Percentiles rank a stretch among this genome's conserved stretches.
These are phyloP conservation scores for Lasioglossum figueresi DNA, from an alignment of 2,888 invertebrate genomes.

Conservation along the genomic window DNA sequence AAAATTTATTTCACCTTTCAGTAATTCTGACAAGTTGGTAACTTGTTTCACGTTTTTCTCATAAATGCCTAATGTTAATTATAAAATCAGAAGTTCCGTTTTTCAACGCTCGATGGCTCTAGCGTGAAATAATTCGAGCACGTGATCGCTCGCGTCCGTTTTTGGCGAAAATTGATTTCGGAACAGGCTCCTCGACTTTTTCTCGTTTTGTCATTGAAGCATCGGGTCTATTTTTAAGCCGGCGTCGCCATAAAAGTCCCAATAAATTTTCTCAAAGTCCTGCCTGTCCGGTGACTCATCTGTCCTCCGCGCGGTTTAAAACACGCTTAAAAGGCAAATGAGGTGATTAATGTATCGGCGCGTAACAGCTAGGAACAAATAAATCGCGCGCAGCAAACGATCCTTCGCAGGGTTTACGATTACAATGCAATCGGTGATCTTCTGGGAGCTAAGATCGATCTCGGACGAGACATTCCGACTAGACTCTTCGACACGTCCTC, in stretches of 20 bases:
- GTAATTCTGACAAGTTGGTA: no score
- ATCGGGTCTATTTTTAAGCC: slow-evolving; percentile 40
- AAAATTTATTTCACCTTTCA: no score
- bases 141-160: background rate
- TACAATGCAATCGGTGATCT: slow-evolving; percentile 13
- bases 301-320: slow-evolving; percentile 39
- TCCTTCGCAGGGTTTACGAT: background rate
- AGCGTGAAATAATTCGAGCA: background rate
- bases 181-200: background rate
- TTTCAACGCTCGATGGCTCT: background rate
- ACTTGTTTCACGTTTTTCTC: no score
- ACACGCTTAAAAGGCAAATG: slow-evolving; percentile 53
- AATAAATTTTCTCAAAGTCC: slow-evolving; percentile 45
- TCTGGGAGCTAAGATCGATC: slow-evolving; percentile 4
- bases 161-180: background rate
- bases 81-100: background rate
- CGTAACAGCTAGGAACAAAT: slow-evolving; percentile 35
- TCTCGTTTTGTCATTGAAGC: slow-evolving; percentile 34
- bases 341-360: slow-evolving; percentile 48
- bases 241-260: slow-evolving; percentile 43
- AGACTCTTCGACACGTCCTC: background rate
- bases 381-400: slow-evolving; percentile 31
- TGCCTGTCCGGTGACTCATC: slow-evolving; percentile 35
- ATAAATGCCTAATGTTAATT: no score
- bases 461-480: background rate